phyloP scores from a whole-genome alignment of 2,113 vertebrate genomes.

The Emydocephalus ijimae region DNA sequence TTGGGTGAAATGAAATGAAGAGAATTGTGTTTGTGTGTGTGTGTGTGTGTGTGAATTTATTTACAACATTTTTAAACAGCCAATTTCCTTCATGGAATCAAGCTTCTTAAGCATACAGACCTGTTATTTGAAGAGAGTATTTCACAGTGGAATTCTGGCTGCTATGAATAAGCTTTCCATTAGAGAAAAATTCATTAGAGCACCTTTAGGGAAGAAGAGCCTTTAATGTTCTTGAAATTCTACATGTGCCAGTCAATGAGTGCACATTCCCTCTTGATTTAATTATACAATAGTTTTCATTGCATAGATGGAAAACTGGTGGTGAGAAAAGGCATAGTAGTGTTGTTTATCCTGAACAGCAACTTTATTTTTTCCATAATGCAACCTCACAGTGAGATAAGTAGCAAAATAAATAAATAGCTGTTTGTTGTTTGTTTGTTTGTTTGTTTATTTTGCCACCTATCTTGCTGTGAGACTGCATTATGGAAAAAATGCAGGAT shows the following conservation, averaged over 20 bases:
- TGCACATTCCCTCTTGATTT: background rate
- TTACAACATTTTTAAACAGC: background rate
- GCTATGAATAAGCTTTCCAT: background rate
- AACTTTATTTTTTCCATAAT: background rate
- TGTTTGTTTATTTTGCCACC: too few species aligned
- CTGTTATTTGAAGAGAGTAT: background rate
- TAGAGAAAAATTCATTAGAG: background rate
- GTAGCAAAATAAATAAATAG: too few species aligned
- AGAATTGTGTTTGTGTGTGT: too few species aligned
- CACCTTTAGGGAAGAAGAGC: background rate
- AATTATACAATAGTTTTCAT: background rate
- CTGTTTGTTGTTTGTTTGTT: too few species aligned
- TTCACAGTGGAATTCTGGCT: background rate
- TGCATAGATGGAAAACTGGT: background rate
- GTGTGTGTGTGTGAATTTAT: background rate
- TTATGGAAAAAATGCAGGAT: too few species aligned
- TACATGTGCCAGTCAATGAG: background rate
- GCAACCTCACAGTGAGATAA: too few species aligned
- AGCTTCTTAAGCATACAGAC: background rate
- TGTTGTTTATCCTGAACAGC: background rate
- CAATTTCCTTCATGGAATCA: background rate
- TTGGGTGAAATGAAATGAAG: background rate
- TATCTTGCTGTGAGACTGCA: too few species aligned
- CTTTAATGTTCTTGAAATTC: background rate
- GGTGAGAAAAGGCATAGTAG: background rate